Evolutionary conservation across 2,113 vertebrate genomes (phyloP), one percentile per base, ranked within the genome.

Genomic region (Microcebus tavaratra): DNA sequence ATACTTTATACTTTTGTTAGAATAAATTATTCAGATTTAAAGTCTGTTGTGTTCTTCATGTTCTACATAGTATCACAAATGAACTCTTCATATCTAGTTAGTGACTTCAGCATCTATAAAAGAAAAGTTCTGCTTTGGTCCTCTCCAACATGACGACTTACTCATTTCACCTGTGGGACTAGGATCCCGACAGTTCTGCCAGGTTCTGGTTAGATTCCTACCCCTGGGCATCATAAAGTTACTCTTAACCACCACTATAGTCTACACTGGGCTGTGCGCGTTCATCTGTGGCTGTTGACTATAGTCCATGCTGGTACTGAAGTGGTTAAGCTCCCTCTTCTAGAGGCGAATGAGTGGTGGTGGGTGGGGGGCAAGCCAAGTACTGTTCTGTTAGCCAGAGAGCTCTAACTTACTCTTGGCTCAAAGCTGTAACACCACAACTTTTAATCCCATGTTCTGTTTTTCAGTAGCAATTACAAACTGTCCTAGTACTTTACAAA

Each of bases 1-100:
- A 98, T 83, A 98, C 98, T 98, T 98, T 97, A 95, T 99, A 98
- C 97, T 98, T 93, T 98, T 98, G 97, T 98, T 98, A 98, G 97
- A 97, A 98, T 99, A 99, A 99, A 99, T 98, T 98, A 99, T 98
- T 98, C 96, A 98, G 92, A 87, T 98, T 97, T 97, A 97, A 97
- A 97, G 91, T 57, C 1, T 59, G 72, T 76, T 50, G 39, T 75
- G 59, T 89, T 85, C 68, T 88, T 82, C 25, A 27, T 27, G n/a
- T 42, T 93, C 79, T 82, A 13, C 39, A 27, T 13, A 83, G 13
- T n/a, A 42, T 75, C 85, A 83, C 57, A 79, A 21, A 15, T n/a
- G 25, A 82, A 25, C n/a, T 80, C 55, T 87, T 80, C 10, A 6
- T 10, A n/a, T 57, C 34, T 72, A 45, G 4, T 72, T 59, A 27